A percentile compares a stretch with the other conserved stretches of the same genome.
Evolutionary conservation across 1,140 invertebrate genomes (phyloP).

Genomic region (Drosophila micromelanica): DNA sequence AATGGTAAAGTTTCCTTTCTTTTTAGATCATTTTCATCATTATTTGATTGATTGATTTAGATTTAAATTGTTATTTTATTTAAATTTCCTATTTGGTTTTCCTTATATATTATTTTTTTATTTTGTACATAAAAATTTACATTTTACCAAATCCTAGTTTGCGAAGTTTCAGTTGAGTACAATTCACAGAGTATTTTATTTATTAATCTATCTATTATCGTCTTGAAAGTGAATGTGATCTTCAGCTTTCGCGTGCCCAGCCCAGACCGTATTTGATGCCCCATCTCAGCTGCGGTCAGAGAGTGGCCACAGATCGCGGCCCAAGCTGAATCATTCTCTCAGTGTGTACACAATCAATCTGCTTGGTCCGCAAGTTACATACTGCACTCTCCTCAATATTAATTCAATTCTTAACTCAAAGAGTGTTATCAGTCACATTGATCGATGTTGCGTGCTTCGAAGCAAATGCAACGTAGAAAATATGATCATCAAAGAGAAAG

Average conservation of each 20-base stretch:
- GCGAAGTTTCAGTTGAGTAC: too few relatives aligned
- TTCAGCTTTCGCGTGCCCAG: constrained; percentile 5
- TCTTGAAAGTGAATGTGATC: constrained; percentile 9
- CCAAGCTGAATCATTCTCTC: constrained; percentile 7
- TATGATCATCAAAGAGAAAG: constrained; percentile 42
- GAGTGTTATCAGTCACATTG: constrained; percentile 47
- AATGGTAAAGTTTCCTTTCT: too few relatives aligned
- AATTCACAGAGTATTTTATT: constrained; percentile 1
- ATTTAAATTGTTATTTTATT: too few relatives aligned
- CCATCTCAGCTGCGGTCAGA: constrained; percentile 4
- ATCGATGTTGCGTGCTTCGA: constrained; percentile 51
- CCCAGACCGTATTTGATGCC: neutral
- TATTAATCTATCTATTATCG: constrained; percentile 11
- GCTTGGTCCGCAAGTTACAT: constrained; percentile 21
- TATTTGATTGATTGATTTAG: too few relatives aligned
- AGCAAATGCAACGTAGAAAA: constrained; percentile 16
- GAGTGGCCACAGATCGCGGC: neutral
- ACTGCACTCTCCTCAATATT: constrained; percentile 14
- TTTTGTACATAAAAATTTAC: too few relatives aligned
- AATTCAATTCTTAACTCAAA: constrained; percentile 52
- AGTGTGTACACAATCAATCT: constrained; percentile 29
- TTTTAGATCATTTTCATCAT: too few relatives aligned
- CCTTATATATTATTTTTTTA: too few relatives aligned
- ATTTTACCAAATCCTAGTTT: too few relatives aligned
- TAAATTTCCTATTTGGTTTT: too few relatives aligned